These are phyloP conservation scores for Ormyrus nitidulus DNA, from an alignment of 2,888 invertebrate genomes.

Conservation along the genomic window DNA sequence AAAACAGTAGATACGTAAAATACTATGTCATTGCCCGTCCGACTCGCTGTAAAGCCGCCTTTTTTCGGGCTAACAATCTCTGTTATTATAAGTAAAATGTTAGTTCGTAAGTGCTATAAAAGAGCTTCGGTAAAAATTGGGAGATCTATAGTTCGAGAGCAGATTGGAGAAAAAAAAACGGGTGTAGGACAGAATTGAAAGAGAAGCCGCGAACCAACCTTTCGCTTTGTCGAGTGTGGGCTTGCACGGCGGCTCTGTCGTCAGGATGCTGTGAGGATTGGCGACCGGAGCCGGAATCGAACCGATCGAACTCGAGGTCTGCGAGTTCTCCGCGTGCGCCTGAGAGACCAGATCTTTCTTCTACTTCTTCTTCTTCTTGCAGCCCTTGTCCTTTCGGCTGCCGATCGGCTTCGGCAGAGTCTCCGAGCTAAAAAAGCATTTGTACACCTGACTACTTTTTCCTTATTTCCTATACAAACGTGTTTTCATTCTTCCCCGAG, in stretches of 20 bases:
- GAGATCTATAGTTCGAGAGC: not conserved
- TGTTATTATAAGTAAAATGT: not conserved
- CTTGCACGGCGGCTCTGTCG: conserved; percentile 49
- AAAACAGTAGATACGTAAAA: not conserved
- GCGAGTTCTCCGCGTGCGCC: conserved; percentile 46
- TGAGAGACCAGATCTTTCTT: not conserved
- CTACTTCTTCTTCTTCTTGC: conserved; percentile 80
- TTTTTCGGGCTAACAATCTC: not conserved
- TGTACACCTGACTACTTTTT: not conserved
- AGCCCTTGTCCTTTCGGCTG: conserved; percentile 80
- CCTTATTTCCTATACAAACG: too few relatives aligned
- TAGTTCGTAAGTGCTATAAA: not conserved
- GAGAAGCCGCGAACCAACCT: conserved; percentile 63
- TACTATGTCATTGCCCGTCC: too few relatives aligned
- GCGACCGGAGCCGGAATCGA: not conserved
- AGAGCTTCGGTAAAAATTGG: too few relatives aligned
- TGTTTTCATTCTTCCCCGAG: not conserved
- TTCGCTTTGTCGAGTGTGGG: conserved; percentile 62
- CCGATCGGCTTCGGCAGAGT: conserved; percentile 76
- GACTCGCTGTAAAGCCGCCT: too few relatives aligned
- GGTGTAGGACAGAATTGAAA: not conserved
- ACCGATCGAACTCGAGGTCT: conserved; percentile 16
- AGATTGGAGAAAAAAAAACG: not conserved
- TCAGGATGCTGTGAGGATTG: not conserved
- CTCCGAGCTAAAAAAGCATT: conserved; percentile 69